Base-by-base conservation (phyloP, 2,888 invertebrate species). In the Cerastis leucographa region DNA sequence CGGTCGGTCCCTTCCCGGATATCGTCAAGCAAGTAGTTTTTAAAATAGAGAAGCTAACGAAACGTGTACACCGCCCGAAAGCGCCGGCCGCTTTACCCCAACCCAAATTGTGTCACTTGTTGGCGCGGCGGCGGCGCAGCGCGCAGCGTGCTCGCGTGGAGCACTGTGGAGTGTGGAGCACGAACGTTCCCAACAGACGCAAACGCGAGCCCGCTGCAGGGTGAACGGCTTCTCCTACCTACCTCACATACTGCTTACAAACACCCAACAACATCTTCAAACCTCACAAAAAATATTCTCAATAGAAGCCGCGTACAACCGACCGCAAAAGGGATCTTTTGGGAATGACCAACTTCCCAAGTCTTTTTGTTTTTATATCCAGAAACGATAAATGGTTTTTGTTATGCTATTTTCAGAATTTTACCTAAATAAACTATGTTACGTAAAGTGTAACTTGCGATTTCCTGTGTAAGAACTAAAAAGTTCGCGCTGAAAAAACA, bases 41-140 rank as follows among this genome's bases (percentile, higher is more conserved):
- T 96, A 94, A 95, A 96, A 96, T 96, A 96, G 95, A 96, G 96
- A 95, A 96, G 93, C 94, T 94, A 96, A 95, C 96, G 95, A 95
- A 95, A 95, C 96, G 96, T 95, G 95, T 95, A 93, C 93, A 94
- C 94, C 90, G 96, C 93, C 95, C 95, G 95, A 96, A 96, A 96
- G 96, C 95, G 94, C 94, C 95, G 93, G 92, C 92, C 93, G 95
- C 93, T 96, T 95, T 96, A 95, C 95, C 95, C 95, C 92, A 93
- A 93, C 93, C 91, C 93, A 91, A 95, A 96, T 95, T 95, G 92
- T 96, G 95, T 96, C 96, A 95, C 95, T 96, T 94, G 94, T 89
- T 91, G 90, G 90, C 90, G 89, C 89, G 87, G 88, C 89, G 90
- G 89, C 89, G 85, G 88, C 90, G 90, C 91, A 89, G 88, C 85